Conservation (phyloP, 2,113 vertebrate genomes). For the Elanoides forficatus region DNA sequence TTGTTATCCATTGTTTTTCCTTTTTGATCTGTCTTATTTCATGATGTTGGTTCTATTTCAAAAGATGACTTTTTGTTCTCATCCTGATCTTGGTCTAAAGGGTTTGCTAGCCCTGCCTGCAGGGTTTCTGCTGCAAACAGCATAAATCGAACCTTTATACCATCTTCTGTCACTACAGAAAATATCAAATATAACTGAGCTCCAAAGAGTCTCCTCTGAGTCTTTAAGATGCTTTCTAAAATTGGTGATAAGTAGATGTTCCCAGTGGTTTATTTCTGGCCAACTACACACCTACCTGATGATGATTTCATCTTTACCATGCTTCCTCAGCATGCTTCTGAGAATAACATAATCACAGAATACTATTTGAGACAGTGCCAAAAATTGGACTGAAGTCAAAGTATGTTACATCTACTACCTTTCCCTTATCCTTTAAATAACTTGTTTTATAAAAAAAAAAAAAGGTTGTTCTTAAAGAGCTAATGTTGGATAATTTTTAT, state of each 20-base stretch:
- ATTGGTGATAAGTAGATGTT: background rate
- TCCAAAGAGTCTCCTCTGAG: background rate
- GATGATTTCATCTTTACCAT: background rate
- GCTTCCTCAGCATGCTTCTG: background rate
- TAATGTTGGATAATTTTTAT: background rate
- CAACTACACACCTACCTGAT: background rate
- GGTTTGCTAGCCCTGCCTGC: background rate
- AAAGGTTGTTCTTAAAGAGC: background rate
- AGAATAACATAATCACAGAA: background rate
- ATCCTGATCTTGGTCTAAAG: background rate
- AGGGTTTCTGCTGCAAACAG: background rate
- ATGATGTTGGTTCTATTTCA: background rate
- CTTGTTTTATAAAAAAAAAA: background rate
- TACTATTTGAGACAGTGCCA: background rate
- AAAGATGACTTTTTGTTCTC: background rate
- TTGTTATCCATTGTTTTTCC: background rate
- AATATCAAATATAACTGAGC: background rate
- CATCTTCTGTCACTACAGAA: background rate
- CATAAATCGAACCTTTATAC: background rate
- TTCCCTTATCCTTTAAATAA: background rate
- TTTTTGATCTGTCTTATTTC: background rate
- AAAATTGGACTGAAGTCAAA: background rate
- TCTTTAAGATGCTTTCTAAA: background rate
- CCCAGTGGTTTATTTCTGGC: background rate
- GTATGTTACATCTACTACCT: background rate